Evolutionary conservation across 37 sponge, comb jelly and placozoan genomes (phyloP).

Genomic region (Aplysina aerophoba): DNA sequence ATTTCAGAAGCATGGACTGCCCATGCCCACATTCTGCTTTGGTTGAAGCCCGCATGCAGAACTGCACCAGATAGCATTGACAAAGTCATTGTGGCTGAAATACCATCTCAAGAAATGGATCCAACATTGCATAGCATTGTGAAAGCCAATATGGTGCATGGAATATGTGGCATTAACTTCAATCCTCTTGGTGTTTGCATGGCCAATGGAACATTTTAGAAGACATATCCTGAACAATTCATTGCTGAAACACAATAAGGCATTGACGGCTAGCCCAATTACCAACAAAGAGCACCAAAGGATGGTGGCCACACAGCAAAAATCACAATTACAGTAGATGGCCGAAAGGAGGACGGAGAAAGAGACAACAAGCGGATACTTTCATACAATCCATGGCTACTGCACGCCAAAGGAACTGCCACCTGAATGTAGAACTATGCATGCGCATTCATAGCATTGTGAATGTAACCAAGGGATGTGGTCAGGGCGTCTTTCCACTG

Average conservation of each 20-base stretch:
- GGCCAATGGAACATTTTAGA: slow-evolving; percentile 50
- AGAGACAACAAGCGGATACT: slow-evolving; percentile 67
- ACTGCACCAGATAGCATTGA: slow-evolving; percentile 34
- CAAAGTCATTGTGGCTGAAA: slow-evolving; percentile 44
- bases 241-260: slow-evolving; percentile 27
- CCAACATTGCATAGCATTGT: slow-evolving; percentile 16
- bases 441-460: slow-evolving; percentile 51
- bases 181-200: slow-evolving; percentile 46
- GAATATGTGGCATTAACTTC: slow-evolving; percentile 36
- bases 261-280: slow-evolving; percentile 52
- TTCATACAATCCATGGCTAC: slow-evolving; percentile 53
- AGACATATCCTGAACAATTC: slow-evolving; percentile 24
- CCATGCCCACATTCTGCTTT: slow-evolving; percentile 49
- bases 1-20: slow-evolving; percentile 65
- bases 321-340: neutral
- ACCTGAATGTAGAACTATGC: slow-evolving; percentile 58
- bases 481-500: slow-evolving; percentile 30
- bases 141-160: slow-evolving; percentile 37
- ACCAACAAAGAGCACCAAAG: slow-evolving; percentile 34
- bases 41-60: slow-evolving; percentile 32
- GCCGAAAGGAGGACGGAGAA: neutral
- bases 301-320: slow-evolving; percentile 49
- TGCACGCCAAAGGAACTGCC: slow-evolving; percentile 18
- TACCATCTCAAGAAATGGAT: neutral
- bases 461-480: slow-evolving; percentile 63